Evolutionary conservation across 2,888 invertebrate genomes (phyloP).

Genomic region (Epinotia demarniana): DNA sequence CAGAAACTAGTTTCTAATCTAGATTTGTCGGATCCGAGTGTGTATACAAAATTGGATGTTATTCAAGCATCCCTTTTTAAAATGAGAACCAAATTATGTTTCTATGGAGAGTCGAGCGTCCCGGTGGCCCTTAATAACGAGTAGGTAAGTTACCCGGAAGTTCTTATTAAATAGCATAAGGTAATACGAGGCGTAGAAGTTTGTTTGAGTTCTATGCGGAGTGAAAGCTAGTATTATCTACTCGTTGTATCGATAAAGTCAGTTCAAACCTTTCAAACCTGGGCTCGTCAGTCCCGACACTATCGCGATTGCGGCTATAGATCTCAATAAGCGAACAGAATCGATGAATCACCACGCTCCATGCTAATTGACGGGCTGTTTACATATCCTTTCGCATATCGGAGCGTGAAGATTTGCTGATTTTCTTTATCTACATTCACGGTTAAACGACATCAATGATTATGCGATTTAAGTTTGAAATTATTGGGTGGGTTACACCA

Average conservation of each 20-base stretch:
- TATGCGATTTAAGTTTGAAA: neutral
- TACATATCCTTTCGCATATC: slow-evolving; percentile 11
- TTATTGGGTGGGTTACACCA: neutral
- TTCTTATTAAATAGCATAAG: too few relatives aligned
- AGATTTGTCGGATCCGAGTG: too few relatives aligned
- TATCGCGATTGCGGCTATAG: slow-evolving; percentile 3
- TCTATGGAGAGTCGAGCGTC: too few relatives aligned
- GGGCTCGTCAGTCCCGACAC: too few relatives aligned
- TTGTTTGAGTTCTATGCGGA: neutral
- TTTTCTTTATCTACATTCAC: neutral
- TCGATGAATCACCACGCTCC: slow-evolving; percentile 8
- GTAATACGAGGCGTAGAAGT: too few relatives aligned
- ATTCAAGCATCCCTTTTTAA: too few relatives aligned
- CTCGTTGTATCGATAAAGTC: neutral
- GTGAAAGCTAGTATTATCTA: neutral
- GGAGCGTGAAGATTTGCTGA: slow-evolving; percentile 4
- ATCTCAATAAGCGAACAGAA: slow-evolving; percentile 9
- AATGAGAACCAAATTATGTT: too few relatives aligned
- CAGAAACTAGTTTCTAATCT: too few relatives aligned
- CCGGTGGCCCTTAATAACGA: too few relatives aligned
- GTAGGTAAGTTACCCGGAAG: too few relatives aligned
- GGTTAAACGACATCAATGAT: neutral
- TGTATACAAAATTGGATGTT: too few relatives aligned
- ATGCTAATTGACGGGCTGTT: slow-evolving; percentile 12
- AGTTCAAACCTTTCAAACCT: neutral